Conservation (phyloP, 2,113 vertebrate species). For the Megaleporinus macrocephalus region DNA sequence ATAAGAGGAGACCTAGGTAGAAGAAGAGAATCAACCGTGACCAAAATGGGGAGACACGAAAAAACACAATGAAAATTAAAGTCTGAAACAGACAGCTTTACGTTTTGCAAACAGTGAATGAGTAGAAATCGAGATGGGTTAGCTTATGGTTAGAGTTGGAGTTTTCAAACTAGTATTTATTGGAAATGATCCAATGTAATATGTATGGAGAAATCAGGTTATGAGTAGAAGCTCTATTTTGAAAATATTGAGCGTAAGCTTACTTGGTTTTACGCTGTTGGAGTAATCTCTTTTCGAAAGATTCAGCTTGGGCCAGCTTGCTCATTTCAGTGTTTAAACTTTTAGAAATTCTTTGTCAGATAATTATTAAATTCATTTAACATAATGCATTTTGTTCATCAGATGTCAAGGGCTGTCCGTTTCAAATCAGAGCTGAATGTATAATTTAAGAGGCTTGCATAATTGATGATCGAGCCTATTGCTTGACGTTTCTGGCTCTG, state of each 20-base stretch:
- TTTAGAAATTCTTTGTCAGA: not conserved
- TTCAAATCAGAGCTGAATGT: not conserved
- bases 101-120: no score
- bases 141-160: no score
- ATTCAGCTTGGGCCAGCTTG: not conserved
- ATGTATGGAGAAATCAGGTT: no score
- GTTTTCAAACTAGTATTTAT: no score
- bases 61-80: no score
- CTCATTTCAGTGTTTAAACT: not conserved
- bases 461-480: not conserved
- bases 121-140: no score
- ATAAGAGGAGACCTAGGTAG: no score
- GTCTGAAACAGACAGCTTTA: no score
- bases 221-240: not conserved
- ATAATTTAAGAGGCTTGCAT: conserved; percentile 1
- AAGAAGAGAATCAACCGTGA: no score
- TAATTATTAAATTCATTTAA: conserved; percentile 16
- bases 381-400: conserved; percentile 22
- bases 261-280: not conserved
- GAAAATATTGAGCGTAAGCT: not conserved
- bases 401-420: conserved; percentile 7
- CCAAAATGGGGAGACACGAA: no score
- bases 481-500: conserved; percentile 22
- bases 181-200: no score
- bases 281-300: not conserved